Base-by-base conservation (phyloP, 2,113 vertebrate species). In the Chauna torquata region DNA sequence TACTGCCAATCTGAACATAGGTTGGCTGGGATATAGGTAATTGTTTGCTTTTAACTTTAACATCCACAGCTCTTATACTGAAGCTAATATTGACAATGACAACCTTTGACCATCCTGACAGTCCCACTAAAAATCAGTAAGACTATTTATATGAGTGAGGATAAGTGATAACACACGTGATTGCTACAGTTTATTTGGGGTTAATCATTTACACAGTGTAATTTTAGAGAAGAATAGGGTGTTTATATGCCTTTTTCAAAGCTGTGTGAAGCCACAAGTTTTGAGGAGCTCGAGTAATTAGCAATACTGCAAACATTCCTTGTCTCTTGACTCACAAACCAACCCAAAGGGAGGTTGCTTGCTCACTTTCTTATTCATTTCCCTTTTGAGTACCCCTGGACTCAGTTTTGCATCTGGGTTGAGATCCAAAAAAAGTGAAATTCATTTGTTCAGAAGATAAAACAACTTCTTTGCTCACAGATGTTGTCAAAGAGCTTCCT, bases 341-440 rank as follows among this genome's bases (percentile, higher is more conserved):
- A 14, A 2, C 9, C 61, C n/a, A 2, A 3, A 27, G 24, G 23
- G 38, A 23, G 2, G n/a, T 45, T 1, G 0, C 28, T 88, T 34
- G 3, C 36, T 88, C 52, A 4, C 57, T 55, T 76, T 36, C 44
- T 78, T 66, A 57, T 50, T 82, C 30, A 9, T 74, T 84, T 87
- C 87, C 55, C 16, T 40, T 28, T 8, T 8, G 15, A 47, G n/a
- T 30, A 32, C 14, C 52, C 32, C 83, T n/a, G 54, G 62, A 80
- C 25, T 3, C 76, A 18, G 58, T 76, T 86, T 65, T 80, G 80
- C 23, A 9, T 40, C 40, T 65, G 76, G 17, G 40, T 30, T 38
- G 58, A 8, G 17, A 52, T 17, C 66, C 68, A 40, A 65, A 71
- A 47, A 86, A 72, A 77, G 34, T 24, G 44, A 88, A 82, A 74